Evolutionary conservation across 2,888 invertebrate genomes (phyloP).

Genomic region (Pseudoips prasinana): DNA sequence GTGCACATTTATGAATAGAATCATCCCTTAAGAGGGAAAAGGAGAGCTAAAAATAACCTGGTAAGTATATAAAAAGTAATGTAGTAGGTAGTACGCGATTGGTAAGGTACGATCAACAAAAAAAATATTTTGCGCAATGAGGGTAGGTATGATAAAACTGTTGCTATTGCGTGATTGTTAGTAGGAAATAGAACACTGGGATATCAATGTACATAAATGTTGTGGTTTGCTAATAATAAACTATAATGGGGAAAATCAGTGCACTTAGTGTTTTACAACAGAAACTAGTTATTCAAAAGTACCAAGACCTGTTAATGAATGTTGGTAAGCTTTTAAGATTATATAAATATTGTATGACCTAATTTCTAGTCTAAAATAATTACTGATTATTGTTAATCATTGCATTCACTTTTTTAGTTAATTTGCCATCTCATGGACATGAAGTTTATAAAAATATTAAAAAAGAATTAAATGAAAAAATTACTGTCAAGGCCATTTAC

Average conservation of each 20-base stretch:
- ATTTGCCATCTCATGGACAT: conserved; percentile 1
- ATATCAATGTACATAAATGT: not conserved
- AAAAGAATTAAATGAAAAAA: conserved; percentile 3
- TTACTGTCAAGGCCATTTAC: conserved; percentile 3
- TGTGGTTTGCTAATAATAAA: conserved; percentile 1
- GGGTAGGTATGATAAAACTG: not conserved
- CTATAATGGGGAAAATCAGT: not conserved
- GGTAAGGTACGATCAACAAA: too few species aligned
- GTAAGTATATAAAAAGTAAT: too few species aligned
- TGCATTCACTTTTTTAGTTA: conserved; percentile 1
- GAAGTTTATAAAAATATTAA: conserved; percentile 3
- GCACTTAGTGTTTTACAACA: not conserved
- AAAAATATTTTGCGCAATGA: not conserved
- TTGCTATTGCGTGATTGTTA: not conserved
- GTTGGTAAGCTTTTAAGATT: conserved; percentile 2
- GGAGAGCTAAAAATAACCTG: too few species aligned
- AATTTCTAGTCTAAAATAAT: conserved; percentile 2
- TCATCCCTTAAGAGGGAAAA: too few species aligned
- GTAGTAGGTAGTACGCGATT: too few species aligned
- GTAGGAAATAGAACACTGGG: conserved; percentile 1
- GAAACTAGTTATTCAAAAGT: not conserved
- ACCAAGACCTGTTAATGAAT: conserved; percentile 1
- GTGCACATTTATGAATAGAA: too few species aligned
- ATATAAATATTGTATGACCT: not conserved
- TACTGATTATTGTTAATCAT: conserved; percentile 1